phyloP scores from a whole-genome alignment of 2,797 vertebrate genomes.

The Psittacula derbiana region DNA sequence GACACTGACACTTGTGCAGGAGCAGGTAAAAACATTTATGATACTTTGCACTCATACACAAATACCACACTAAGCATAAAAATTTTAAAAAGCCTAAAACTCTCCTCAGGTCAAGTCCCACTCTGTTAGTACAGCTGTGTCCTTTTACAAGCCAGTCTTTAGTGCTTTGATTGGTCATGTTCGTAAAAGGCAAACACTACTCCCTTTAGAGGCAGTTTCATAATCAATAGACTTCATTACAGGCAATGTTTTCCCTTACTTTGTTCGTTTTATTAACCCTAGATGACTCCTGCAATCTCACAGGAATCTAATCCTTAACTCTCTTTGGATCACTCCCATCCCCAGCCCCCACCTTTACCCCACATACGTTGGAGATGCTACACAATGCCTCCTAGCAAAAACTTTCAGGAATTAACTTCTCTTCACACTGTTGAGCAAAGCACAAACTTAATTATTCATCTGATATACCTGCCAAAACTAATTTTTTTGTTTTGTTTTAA shows the following conservation, averaged over 20 bases:
- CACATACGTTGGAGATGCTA: not conserved
- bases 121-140: constrained; percentile 46
- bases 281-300: constrained; percentile 41
- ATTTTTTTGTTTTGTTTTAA: not conserved
- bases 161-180: not conserved
- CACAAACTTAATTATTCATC: not conserved
- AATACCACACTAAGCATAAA: not conserved
- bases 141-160: not conserved
- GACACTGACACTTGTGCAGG: not conserved
- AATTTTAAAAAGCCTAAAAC: not conserved
- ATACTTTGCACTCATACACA: not conserved
- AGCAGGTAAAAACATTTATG: not conserved
- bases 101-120: not conserved
- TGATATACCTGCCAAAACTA: not conserved
- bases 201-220: constrained; percentile 19
- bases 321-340: not conserved
- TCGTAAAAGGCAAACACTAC: constrained; percentile 32
- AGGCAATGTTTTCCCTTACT: constrained; percentile 31
- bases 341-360: not conserved
- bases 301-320: constrained; percentile 14
- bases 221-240: constrained; percentile 48
- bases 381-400: constrained; percentile 34
- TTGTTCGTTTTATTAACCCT: constrained; percentile 38
- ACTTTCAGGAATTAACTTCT: constrained; percentile 34
- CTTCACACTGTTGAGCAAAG: not conserved